A percentile compares a stretch with the other conserved stretches of the same genome.
phyloP scores from a whole-genome alignment of 1,140 invertebrate genomes.

The Cherax destructor region DNA sequence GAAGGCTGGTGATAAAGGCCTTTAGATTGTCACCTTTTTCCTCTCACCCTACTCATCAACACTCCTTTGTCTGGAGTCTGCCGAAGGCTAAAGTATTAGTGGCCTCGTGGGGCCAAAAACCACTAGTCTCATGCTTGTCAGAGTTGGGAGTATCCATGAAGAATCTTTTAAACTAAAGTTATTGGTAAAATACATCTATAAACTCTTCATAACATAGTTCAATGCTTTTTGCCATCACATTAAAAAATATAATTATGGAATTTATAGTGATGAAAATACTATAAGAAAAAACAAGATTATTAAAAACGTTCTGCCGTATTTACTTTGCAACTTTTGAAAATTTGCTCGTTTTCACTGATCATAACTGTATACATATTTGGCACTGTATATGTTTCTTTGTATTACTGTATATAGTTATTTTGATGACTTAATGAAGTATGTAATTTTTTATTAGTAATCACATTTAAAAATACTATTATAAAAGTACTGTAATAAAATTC shows the following conservation, averaged over 20 bases:
- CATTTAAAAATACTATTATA: background rate
- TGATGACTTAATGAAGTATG: too few relatives aligned
- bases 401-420: background rate
- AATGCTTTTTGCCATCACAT: too few relatives aligned
- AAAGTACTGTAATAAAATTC: background rate
- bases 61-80: conserved; percentile 48
- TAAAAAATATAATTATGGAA: too few relatives aligned
- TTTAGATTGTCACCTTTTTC: background rate
- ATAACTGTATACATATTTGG: background rate
- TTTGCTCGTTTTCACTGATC: too few relatives aligned
- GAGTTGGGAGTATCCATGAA: conserved; percentile 57
- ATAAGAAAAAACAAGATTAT: too few relatives aligned
- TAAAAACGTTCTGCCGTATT: too few relatives aligned
- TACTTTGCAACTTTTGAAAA: too few relatives aligned
- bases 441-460: too few relatives aligned
- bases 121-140: conserved; percentile 68
- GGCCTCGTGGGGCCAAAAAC: conserved; percentile 69
- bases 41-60: background rate
- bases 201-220: background rate
- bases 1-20: conserved; percentile 15
- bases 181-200: background rate
- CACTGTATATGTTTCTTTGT: background rate
- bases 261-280: too few relatives aligned
- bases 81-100: conserved; percentile 64
- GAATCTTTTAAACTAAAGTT: background rate